Evolutionary conservation across 2,888 invertebrate genomes (phyloP), one percentile per base, ranked within the genome.

Genomic region (Sphecodes monilicornis): DNA sequence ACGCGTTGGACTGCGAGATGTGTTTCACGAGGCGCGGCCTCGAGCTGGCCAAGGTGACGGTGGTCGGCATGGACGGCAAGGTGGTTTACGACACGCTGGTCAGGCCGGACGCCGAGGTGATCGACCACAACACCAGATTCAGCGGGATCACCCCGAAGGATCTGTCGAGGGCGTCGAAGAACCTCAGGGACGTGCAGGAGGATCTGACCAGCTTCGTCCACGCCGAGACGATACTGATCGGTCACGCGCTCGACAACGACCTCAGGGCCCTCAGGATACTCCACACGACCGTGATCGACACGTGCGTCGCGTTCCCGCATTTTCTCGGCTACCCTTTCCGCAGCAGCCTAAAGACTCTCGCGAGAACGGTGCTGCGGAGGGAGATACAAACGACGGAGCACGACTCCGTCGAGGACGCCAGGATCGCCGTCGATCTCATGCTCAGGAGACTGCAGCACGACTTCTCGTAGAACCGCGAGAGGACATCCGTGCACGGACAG

Each of bases 1-100:
- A 97, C 94, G 98, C 98, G 0, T 94, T 99, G 39, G 99, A 99
- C 95, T 99, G 99, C 94, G 99, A 99, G 95, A 99, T 99, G 99
- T 98, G 98, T 91, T 99, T 97, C 94, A 99, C 99, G 6, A 97
- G 97, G 0, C 95, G 96, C 32, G 99, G 99, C 1, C 95, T 98
- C 72, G 99, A 99, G 94, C 95, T 99, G 78, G 97, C 98, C 32
- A 97, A 98, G 94, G 97, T 99, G 43, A 98, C 98, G 11, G 96
- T 99, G 77, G 97, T 99, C 78, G 96, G 96, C 54, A 95, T 96
- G 46, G 97, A 98, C 92, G 97, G 98, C 6, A 96, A 96, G 70
- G 95, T 97, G 43, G 97, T 98, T 22, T 98, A 98, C 95, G 98
- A 99, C 95, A 96, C 97, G 70, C 96, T 97, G 86, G 98, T 99